These are phyloP conservation scores for Bergia puertoricense DNA, from an alignment of 92 coral and sea anemone species.

Conservation along the genomic window DNA sequence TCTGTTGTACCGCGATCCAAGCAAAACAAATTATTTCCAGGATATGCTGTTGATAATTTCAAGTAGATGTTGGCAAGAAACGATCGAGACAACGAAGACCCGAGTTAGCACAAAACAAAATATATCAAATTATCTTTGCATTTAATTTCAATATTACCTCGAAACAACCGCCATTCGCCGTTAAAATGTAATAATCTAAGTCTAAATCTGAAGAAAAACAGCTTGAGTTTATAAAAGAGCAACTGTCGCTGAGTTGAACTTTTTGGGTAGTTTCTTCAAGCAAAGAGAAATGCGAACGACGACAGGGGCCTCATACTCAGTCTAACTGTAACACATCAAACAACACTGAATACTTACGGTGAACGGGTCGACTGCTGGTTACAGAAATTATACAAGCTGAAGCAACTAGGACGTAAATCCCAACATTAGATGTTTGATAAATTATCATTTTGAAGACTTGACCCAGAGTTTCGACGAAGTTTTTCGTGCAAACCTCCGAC, in stretches of 20 bases:
- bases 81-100: neutral
- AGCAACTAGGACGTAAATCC: neutral
- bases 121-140: constrained; percentile 36
- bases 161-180: constrained; percentile 24
- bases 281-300: neutral
- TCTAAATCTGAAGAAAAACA: neutral
- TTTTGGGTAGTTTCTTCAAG: neutral
- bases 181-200: constrained; percentile 21
- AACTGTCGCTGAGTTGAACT: neutral
- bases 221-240: constrained; percentile 24
- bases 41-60: neutral
- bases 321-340: neutral
- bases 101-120: neutral
- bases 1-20: neutral
- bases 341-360: constrained; percentile 11
- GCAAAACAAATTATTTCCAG: constrained; percentile 1
- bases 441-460: constrained; percentile 12
- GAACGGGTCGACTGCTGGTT: constrained; percentile 36
- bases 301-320: neutral
- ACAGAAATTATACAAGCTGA: constrained; percentile 34
- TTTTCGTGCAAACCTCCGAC: constrained; percentile 6
- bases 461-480: neutral
- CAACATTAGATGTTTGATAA: neutral
- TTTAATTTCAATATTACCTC: constrained; percentile 20
- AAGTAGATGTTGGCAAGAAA: neutral